A percentile compares a stretch with the other conserved stretches of the same genome.
Conservation (phyloP, 2,888 invertebrate genomes). For the Phyto melanocephala region DNA sequence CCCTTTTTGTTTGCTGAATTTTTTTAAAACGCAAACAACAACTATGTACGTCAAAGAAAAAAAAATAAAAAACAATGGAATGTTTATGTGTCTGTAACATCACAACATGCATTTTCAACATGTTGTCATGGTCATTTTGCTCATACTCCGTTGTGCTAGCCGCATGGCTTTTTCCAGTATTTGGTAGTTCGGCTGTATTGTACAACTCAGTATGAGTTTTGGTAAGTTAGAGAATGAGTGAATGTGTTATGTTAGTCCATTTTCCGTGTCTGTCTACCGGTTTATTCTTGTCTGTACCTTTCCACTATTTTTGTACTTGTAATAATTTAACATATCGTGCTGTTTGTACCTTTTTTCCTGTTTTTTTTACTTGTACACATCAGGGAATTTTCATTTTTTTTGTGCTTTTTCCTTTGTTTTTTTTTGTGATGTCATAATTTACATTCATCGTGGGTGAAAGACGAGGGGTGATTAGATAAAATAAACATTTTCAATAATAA, state of each 20-base stretch:
- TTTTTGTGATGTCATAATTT: conserved; percentile 59
- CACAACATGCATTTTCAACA: conserved; percentile 58
- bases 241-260: not conserved
- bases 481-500: too few relatives aligned
- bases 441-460: conserved; percentile 13
- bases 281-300: conserved; percentile 54
- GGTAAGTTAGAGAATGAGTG: not conserved
- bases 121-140: conserved; percentile 64
- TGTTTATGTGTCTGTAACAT: conserved; percentile 44
- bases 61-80: not conserved
- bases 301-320: conserved; percentile 66
- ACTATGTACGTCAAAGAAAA: too few relatives aligned
- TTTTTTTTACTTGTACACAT: conserved; percentile 49
- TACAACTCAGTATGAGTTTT: conserved; percentile 10
- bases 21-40: not conserved
- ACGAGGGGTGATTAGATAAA: not conserved
- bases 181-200: conserved; percentile 14
- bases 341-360: conserved; percentile 37
- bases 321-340: conserved; percentile 74
- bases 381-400: conserved; percentile 69
- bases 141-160: not conserved
- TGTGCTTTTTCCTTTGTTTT: conserved; percentile 12
- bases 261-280: conserved; percentile 36
- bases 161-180: not conserved
- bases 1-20: not conserved